Percentiles rank a stretch among this genome's conserved stretches.
Evolutionary conservation across 2,797 vertebrate species (phyloP).

Genomic region (Benthosema pterotum): DNA sequence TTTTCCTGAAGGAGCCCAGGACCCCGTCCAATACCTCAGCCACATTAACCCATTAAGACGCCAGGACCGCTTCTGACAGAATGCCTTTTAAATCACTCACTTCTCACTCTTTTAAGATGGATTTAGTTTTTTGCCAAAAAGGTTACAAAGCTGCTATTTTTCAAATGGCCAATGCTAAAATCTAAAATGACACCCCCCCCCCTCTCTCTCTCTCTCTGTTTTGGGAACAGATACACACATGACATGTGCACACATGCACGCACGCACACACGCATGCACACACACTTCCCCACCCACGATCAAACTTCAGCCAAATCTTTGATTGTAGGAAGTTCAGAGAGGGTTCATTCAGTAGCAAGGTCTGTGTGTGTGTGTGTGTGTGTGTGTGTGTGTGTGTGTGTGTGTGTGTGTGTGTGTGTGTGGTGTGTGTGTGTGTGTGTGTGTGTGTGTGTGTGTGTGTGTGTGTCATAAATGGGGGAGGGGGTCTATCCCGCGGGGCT

Average conservation of each 20-base stretch:
- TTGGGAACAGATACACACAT: conserved; percentile 64
- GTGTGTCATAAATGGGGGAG: background rate
- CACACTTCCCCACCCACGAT: conserved; percentile 4
- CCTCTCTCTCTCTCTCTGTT: conserved; percentile 12
- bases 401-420: background rate
- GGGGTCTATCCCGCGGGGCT: conserved; percentile 76
- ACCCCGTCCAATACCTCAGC: conserved; percentile 76
- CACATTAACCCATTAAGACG: conserved; percentile 57
- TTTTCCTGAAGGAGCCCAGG: conserved; percentile 76
- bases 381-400: background rate
- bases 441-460: background rate
- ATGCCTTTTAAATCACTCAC: too few species aligned
- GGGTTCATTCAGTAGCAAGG: conserved; percentile 79
- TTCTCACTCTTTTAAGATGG: too few species aligned
- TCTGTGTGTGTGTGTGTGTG: conserved; percentile 24
- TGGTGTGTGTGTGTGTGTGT: background rate
- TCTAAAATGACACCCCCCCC: too few species aligned
- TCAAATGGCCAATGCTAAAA: too few species aligned
- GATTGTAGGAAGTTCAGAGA: conserved; percentile 83
- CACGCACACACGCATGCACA: too few species aligned
- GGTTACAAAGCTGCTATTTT: too few species aligned
- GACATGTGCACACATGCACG: too few species aligned
- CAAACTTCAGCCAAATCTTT: conserved; percentile 75
- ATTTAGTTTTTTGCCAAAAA: too few species aligned
- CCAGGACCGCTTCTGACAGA: too few species aligned